Conservation (phyloP, 2,113 vertebrate genomes). For the Megatriorchis doriae region DNA sequence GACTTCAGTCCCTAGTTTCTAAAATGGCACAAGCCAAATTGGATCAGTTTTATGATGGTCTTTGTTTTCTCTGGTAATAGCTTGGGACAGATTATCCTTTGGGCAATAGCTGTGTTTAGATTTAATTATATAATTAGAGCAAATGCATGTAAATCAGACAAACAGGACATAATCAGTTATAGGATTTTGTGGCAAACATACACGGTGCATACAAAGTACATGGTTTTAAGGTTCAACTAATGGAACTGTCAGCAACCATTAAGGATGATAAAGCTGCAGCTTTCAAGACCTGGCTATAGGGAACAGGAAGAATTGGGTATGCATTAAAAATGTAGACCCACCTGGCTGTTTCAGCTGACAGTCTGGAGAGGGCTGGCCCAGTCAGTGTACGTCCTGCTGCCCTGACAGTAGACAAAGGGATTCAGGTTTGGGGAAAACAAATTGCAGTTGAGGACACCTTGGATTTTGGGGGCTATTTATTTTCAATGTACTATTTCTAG, state of each 20-base stretch:
- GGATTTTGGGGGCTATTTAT: not conserved
- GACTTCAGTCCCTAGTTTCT: not conserved
- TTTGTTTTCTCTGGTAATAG: not conserved
- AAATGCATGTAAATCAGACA: not conserved
- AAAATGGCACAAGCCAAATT: not conserved
- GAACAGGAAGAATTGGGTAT: not conserved
- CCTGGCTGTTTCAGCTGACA: not conserved
- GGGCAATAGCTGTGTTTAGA: constrained; percentile 3
- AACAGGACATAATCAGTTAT: not conserved
- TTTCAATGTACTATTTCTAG: not conserved
- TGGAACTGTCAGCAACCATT: constrained; percentile 14
- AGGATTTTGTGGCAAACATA: not conserved
- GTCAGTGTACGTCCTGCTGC: not conserved
- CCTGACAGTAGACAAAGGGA: not conserved
- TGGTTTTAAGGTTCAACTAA: not conserved
- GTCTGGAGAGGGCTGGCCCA: not conserved
- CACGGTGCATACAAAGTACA: not conserved
- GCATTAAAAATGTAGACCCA: not conserved
- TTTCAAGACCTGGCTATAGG: not conserved
- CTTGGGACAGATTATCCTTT: constrained; percentile 2
- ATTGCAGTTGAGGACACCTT: not conserved
- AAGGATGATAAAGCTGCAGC: not conserved
- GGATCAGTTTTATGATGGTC: not conserved
- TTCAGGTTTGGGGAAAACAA: not conserved
- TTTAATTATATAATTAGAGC: constrained; percentile 15